Percentiles rank a stretch among this genome's conserved stretches.
Conservation (phyloP, 1,140 invertebrate species). For the Caenorhabditis latens region DNA sequence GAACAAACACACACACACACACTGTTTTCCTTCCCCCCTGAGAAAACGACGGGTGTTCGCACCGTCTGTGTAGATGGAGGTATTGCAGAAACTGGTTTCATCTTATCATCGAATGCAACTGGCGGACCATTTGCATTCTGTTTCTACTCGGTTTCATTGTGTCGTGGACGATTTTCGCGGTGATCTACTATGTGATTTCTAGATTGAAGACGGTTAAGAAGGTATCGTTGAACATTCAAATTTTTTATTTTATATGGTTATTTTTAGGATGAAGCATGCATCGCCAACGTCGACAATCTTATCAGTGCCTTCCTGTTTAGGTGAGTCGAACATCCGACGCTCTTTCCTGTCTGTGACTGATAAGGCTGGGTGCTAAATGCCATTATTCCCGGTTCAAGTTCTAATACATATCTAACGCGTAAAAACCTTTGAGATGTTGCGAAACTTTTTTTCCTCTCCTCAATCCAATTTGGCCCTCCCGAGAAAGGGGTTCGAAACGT, state of each 20-base stretch:
- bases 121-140: conserved; percentile 79
- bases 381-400: too few species aligned
- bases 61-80: conserved; percentile 36
- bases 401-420: neutral
- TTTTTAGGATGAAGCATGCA: conserved; percentile 74
- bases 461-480: neutral
- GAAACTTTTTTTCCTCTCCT: neutral
- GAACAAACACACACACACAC: neutral
- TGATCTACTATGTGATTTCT: conserved; percentile 80
- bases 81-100: conserved; percentile 77
- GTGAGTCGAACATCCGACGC: neutral
- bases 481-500: neutral
- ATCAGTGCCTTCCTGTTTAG: conserved; percentile 79
- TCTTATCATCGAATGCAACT: conserved; percentile 76
- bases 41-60: conserved; percentile 42
- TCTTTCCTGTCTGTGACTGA: conserved; percentile 6
- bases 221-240: neutral
- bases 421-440: neutral
- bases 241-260: neutral
- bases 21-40: neutral
- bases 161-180: conserved; percentile 80
- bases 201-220: conserved; percentile 61
- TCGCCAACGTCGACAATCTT: conserved; percentile 79
- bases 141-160: conserved; percentile 79
- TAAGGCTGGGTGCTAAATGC: neutral